These are phyloP conservation scores for Lithophane semibrunnea DNA, from an alignment of 2,888 invertebrate species.

Conservation along the genomic window DNA sequence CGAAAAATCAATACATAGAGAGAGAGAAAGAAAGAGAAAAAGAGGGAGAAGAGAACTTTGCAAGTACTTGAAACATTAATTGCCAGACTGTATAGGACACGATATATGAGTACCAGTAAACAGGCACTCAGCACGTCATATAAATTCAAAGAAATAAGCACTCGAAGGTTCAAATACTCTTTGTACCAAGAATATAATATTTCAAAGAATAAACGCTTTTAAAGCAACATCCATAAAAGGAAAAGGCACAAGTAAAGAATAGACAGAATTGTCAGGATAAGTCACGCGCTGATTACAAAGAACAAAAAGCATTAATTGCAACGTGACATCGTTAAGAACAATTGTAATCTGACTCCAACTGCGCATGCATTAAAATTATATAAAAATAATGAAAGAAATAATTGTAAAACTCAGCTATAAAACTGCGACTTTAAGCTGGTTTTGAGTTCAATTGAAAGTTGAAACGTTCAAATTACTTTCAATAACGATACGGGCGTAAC, in stretches of 20 bases:
- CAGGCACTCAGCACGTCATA: too few species aligned
- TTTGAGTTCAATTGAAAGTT: constrained; percentile 23
- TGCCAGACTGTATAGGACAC: not conserved
- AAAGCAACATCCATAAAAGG: constrained; percentile 2
- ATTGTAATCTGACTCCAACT: constrained; percentile 42
- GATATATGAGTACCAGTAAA: not conserved
- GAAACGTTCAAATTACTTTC: constrained; percentile 1
- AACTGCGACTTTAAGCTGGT: constrained; percentile 9
- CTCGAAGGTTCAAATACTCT: not conserved
- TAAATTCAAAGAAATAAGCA: constrained; percentile 17
- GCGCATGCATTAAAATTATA: constrained; percentile 34
- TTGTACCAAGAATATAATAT: constrained; percentile 22
- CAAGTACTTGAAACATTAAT: constrained; percentile 4
- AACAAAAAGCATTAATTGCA: constrained; percentile 65
- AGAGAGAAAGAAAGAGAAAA: not conserved
- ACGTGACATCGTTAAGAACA: constrained; percentile 61
- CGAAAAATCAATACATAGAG: constrained; percentile 34
- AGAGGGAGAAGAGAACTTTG: constrained; percentile 16
- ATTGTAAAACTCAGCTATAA: constrained; percentile 16
- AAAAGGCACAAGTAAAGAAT: constrained; percentile 31
- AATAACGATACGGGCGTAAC: not conserved
- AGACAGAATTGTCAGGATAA: constrained; percentile 61
- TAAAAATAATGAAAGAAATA: constrained; percentile 24
- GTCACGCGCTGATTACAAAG: constrained; percentile 74
- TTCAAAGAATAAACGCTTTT: constrained; percentile 12